phyloP scores from a whole-genome alignment of 2,888 invertebrate species.

The Tachina lurida region DNA sequence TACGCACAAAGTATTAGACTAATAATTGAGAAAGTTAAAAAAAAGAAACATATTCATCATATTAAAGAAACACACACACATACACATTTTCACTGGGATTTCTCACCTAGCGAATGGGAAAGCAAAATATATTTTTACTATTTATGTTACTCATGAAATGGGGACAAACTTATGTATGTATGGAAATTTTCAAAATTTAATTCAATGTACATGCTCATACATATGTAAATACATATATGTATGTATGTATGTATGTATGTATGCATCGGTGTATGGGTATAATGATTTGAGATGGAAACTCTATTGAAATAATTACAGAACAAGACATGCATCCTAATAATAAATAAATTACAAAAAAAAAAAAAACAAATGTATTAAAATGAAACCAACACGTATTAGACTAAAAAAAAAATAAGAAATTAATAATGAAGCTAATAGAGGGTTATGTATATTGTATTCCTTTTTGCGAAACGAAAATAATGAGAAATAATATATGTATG shows the following conservation, averaged over 20 bases:
- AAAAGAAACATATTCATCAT: slow-evolving; percentile 42
- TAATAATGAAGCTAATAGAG: background rate
- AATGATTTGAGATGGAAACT: slow-evolving; percentile 24
- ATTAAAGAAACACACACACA: slow-evolving; percentile 67
- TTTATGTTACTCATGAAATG: slow-evolving; percentile 50
- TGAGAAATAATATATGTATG: slow-evolving; percentile 46
- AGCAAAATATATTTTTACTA: slow-evolving; percentile 40
- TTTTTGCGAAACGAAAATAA: slow-evolving; percentile 50
- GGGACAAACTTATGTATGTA: slow-evolving; percentile 26
- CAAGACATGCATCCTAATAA: slow-evolving; percentile 45
- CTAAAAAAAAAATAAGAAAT: slow-evolving; percentile 26
- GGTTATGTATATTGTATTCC: slow-evolving; percentile 18
- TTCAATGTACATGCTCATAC: background rate
- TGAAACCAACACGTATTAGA: slow-evolving; percentile 23
- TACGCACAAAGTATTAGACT: slow-evolving; percentile 30
- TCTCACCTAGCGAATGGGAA: slow-evolving; percentile 29
- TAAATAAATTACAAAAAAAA: slow-evolving; percentile 31
- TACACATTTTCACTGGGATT: slow-evolving; percentile 28
- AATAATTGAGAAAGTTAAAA: slow-evolving; percentile 22
- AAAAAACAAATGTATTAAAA: slow-evolving; percentile 24
- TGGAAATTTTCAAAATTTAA: slow-evolving; percentile 24
- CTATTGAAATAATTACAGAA: slow-evolving; percentile 42
- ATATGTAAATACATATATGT: background rate
- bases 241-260: background rate
- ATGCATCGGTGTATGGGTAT: background rate